Percentiles rank a stretch among this genome's conserved stretches.
phyloP scores from a whole-genome alignment of 2,797 vertebrate species.

The Malacoctenus gilli region DNA sequence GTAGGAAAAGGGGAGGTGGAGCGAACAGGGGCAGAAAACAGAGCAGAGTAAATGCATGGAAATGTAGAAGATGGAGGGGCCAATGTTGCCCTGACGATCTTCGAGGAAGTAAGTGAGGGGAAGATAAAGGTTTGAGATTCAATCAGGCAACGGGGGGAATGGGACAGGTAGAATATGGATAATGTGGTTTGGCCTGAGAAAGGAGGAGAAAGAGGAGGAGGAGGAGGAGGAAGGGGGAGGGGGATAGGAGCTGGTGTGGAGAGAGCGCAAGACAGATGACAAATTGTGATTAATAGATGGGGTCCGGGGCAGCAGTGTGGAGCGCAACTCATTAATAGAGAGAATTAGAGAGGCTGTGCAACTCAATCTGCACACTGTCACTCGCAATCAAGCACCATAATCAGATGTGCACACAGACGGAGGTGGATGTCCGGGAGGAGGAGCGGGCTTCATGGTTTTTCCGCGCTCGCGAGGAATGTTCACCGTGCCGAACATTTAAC shows the following conservation, averaged over 20 bases:
- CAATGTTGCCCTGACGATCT: constrained; percentile 32
- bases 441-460: constrained; percentile 9
- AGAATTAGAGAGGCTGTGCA: constrained; percentile 81
- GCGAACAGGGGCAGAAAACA: constrained; percentile 56
- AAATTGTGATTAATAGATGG: constrained; percentile 84
- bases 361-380: constrained; percentile 83
- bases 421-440: constrained; percentile 40
- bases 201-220: constrained; percentile 3
- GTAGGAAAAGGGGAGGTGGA: constrained; percentile 33
- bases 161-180: constrained; percentile 46
- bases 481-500: constrained; percentile 34
- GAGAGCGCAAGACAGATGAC: constrained; percentile 75
- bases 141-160: constrained; percentile 37
- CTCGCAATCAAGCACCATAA: constrained; percentile 77
- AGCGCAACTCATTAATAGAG: constrained; percentile 82
- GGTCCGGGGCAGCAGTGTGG: constrained; percentile 79
- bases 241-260: constrained; percentile 23
- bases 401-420: constrained; percentile 73
- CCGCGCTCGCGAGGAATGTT: constrained; percentile 19
- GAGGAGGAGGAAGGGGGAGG: constrained; percentile 1
- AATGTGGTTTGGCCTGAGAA: constrained; percentile 21
- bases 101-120: constrained; percentile 32
- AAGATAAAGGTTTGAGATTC: constrained; percentile 43
- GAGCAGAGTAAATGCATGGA: constrained; percentile 18
- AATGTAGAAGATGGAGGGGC: constrained; percentile 36